Base-by-base conservation (phyloP, 2,888 invertebrate genomes). In the Acrobasis suavella region DNA sequence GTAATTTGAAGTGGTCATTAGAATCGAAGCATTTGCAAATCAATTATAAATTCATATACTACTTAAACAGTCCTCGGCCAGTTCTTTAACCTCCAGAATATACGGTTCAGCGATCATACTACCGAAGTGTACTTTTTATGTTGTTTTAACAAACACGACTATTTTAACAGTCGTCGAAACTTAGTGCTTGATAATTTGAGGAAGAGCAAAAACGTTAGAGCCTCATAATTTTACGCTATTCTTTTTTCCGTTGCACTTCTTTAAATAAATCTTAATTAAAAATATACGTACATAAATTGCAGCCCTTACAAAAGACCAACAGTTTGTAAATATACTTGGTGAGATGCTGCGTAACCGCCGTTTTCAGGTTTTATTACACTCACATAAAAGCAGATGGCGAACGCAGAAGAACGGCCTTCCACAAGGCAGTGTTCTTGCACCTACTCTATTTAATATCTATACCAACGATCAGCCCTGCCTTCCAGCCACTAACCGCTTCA, bases 71-170 rank as follows among this genome's bases (percentile, higher is more conserved):
- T 67, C 67, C 66, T 55, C 50, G 67, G 59, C 49, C 64, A 75
- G 84, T 82, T 82, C 83, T 75, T 77, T 78, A 75, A 83, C 81
- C 82, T 78, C 72, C 66, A 62, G 67, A 72, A 22, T 9, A 32
- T n/a, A 58, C 73, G 81, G 73, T 76, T 73, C 73, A 77, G 67
- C 77, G 75, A 72, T 69, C 73, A 64, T 66, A 67, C 17, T 49
- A 49, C 49, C 49, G 22, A 58, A n/a, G 17, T 49, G 32, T 49
- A 54, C 37, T 9, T 65, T 68, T 64, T 64, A 63, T 64, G 51
- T 67, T 37, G n/a, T 42, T 54, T 62, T 54, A 50, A n/a, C 58
- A 58, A 58, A 58, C n/a, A 58, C 58, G 58, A 52, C 12, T 63
- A 51, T 62, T 58, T 58, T 58, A 58, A 58, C 49, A 52, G 52